Conservation (phyloP, 2,888 invertebrate species). For the Agrochola lychnidis region DNA sequence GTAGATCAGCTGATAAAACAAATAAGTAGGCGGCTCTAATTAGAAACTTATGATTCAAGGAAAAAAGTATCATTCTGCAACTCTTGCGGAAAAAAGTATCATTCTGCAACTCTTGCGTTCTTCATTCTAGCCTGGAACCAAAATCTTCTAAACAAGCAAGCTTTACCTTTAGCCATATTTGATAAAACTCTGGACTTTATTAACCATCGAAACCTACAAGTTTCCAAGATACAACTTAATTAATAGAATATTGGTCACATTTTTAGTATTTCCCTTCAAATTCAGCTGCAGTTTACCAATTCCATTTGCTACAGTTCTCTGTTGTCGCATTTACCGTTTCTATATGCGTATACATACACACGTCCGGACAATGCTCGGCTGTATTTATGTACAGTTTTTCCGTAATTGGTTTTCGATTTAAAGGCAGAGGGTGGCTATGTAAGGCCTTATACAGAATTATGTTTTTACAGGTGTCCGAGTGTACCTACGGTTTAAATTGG, state of each 20-base stretch:
- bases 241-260: not conserved
- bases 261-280: not conserved
- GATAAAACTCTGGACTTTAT: not conserved
- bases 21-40: no score
- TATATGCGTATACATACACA: constrained; percentile 72
- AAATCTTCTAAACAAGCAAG: not conserved
- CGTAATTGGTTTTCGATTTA: constrained; percentile 89
- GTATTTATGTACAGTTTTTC: constrained; percentile 86
- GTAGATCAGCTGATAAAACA: not conserved
- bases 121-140: not conserved
- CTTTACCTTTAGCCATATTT: no score
- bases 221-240: not conserved
- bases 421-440: constrained; percentile 74
- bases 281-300: not conserved
- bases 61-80: no score
- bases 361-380: constrained; percentile 75
- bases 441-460: constrained; percentile 65
- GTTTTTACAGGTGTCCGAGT: constrained; percentile 61
- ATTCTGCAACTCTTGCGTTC: not conserved
- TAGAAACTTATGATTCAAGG: no score
- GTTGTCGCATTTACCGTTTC: constrained; percentile 64
- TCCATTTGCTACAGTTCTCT: constrained; percentile 49
- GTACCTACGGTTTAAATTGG: constrained; percentile 36
- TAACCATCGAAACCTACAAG: not conserved
- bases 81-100: no score